These are phyloP conservation scores for human (Homo sapiens) DNA, from an alignment of 2,113 vertebrate genomes.

Conservation along the genomic window GRCh38 chr6:130628501-130629000, in stretches of 20 bases:
- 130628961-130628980: not conserved
- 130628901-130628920: not conserved
- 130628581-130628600: conserved; percentile 33
- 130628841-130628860: not conserved
- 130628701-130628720: not conserved
- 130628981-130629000: not conserved
- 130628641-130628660: not conserved
- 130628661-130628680: not conserved
- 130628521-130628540: not conserved
- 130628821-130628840: not conserved
- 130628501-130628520: not conserved
- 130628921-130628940: not conserved
- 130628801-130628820: not conserved
- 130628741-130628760: accelerated
- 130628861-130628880: not conserved
- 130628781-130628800: not conserved
- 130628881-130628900: not conserved
- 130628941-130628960: not conserved
- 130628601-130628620: not conserved
- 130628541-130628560: conserved; percentile 24
- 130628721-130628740: not conserved
- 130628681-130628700: not conserved
- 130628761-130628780: accelerated
- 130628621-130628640: not conserved
- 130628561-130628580: not conserved